Evolutionary conservation across 2,888 invertebrate genomes (phyloP).

Genomic region (Scaptomyza cyrtandrae): DNA sequence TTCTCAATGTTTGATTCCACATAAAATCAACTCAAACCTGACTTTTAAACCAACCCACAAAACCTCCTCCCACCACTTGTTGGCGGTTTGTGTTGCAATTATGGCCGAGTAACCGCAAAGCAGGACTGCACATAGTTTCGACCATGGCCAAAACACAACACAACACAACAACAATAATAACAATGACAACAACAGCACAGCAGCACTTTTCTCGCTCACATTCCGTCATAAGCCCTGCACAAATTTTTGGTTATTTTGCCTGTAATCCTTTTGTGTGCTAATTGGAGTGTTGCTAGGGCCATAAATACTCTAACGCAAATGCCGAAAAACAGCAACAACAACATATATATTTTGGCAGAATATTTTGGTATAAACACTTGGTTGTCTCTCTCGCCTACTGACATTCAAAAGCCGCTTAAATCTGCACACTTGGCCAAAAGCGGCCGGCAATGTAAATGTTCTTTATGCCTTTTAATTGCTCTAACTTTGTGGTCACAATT

Average conservation of each 20-base stretch:
- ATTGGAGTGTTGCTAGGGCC: conserved; percentile 69
- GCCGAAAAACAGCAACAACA: conserved; percentile 5
- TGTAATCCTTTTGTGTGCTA: conserved; percentile 75
- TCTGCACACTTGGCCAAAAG: conserved; percentile 50
- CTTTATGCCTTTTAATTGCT: conserved; percentile 52
- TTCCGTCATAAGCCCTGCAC: conserved; percentile 29
- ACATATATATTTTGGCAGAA: conserved; percentile 39
- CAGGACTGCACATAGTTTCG: conserved; percentile 19
- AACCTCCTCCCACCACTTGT: background rate
- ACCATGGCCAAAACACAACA: conserved; percentile 20
- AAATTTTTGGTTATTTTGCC: conserved; percentile 60
- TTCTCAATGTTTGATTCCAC: conserved; percentile 33
- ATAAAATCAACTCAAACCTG: background rate
- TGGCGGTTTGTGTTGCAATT: conserved; percentile 48
- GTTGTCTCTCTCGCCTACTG: conserved; percentile 5
- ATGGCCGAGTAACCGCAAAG: conserved; percentile 57
- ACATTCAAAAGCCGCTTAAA: conserved; percentile 63
- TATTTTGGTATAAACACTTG: conserved; percentile 65
- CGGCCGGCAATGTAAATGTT: conserved; percentile 56
- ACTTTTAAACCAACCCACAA: background rate
- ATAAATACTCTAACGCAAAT: conserved; percentile 42
- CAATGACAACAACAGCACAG: no score
- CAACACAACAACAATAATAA: no score
- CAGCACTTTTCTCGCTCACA: conserved; percentile 9
- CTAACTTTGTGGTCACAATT: conserved; percentile 42